phyloP scores from a whole-genome alignment of 2,797 vertebrate species.

The Cyprinella venusta region DNA sequence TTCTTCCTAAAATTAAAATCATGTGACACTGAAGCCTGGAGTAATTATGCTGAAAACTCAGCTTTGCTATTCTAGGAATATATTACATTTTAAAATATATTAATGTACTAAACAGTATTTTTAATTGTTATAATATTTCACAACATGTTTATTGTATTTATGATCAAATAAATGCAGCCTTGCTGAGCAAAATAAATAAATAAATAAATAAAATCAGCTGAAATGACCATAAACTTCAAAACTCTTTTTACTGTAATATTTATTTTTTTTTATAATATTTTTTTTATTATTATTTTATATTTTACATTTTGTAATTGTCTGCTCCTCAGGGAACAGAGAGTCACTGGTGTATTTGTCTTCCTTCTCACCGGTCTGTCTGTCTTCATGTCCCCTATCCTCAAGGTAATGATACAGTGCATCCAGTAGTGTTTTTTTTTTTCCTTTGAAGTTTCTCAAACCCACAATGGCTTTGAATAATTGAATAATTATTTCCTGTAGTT shows the following conservation, averaged over 20 bases:
- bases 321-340: conserved; percentile 90
- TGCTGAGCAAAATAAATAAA: neutral
- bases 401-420: conserved; percentile 77
- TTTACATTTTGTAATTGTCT: neutral
- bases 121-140: neutral
- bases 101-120: neutral
- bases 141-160: neutral
- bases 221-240: neutral
- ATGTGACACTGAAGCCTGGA: neutral
- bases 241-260: neutral
- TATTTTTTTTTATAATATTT: neutral
- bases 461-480: neutral
- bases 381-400: conserved; percentile 97
- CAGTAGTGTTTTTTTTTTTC: neutral
- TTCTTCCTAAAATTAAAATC: conserved; percentile 5
- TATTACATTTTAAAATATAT: neutral
- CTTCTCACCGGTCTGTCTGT: conserved; percentile 94
- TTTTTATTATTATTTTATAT: neutral
- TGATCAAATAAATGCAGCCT: neutral
- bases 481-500: conserved; percentile 76
- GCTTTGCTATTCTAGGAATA: neutral
- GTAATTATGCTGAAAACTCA: neutral
- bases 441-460: neutral
- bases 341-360: conserved; percentile 91
- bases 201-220: too few relatives aligned